Evolutionary conservation across 2,797 vertebrate genomes (phyloP), one percentile per base, ranked within the genome.

Genomic region (Danio kyathit): DNA sequence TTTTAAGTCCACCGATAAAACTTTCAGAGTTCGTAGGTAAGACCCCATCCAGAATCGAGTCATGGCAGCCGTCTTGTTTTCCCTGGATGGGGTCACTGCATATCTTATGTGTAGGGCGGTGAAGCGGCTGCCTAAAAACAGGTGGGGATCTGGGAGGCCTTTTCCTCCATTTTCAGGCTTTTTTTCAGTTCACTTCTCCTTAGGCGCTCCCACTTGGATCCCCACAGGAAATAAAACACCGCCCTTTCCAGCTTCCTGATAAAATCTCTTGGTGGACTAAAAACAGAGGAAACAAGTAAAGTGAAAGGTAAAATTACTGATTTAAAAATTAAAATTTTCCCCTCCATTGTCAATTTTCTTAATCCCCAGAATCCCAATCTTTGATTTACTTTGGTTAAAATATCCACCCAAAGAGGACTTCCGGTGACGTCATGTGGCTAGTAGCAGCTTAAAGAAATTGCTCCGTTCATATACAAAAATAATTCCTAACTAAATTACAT

Each of bases 191-290:
- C 0, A 84, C 3, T 1, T n/a, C n/a, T n/a, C n/a, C n/a, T n/a
- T n/a, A n/a, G n/a, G n/a, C 76, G 54, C 29, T 83, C 81, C 83
- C 80, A 86, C 19, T 82, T 83, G 12, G 81, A 86, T 48, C 86
- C 84, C 86, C 79, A 83, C 19, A 83, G 2, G 9, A 83, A 85
- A 1, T 76, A 71, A 54, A 85, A 87, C 0, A 84, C 16, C 0
- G 13, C 51, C 1, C 73, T 11, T 0, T 85, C 61, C 44, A 82
- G 0, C 0, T 5, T 52, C n/a, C n/a, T n/a, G n/a, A n/a, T 59
- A 77, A 12, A 0, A 12, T 1, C n/a, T n/a, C 79, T 44, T 0
- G 81, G 74, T 0, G 79, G 74, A 1, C 44, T 72, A 63, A 85
- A 86, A 75, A 82, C 82, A 61, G 77, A 76, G 17, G 72, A 60